phyloP scores from a whole-genome alignment of 2,113 vertebrate species.

The Excalfactoria chinensis region DNA sequence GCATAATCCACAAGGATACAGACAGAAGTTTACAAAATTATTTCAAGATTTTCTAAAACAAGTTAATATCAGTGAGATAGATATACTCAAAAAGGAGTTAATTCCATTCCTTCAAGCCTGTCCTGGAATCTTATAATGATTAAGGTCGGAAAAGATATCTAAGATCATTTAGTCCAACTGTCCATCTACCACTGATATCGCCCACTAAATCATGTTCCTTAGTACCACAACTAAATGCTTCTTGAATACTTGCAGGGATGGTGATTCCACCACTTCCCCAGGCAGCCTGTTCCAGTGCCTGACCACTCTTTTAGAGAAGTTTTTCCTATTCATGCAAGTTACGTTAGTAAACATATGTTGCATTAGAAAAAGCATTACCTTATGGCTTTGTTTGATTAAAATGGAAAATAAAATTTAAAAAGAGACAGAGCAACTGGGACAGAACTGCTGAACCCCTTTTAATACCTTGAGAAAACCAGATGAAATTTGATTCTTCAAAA shows the following conservation, averaged over 20 bases:
- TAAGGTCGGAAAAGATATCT: too few species aligned
- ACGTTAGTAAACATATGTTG: not conserved
- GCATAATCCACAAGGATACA: not conserved
- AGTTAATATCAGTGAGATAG: not conserved
- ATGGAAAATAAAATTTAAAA: not conserved
- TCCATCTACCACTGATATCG: too few species aligned
- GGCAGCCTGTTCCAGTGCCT: too few species aligned
- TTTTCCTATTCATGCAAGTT: not conserved
- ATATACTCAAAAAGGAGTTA: not conserved
- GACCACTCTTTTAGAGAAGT: too few species aligned
- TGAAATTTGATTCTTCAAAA: not conserved
- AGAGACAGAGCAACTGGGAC: not conserved
- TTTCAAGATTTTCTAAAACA: not conserved
- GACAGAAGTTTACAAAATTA: not conserved
- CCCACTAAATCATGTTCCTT: too few species aligned
- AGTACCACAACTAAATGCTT: too few species aligned
- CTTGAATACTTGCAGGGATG: too few species aligned
- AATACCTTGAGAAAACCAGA: not conserved
- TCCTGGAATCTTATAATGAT: not conserved
- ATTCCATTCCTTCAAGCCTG: not conserved
- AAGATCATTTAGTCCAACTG: too few species aligned
- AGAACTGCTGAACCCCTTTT: not conserved
- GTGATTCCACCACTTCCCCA: too few species aligned
- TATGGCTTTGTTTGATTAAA: constrained; percentile 14
- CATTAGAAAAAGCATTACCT: not conserved